A percentile compares a stretch with the other conserved stretches of the same genome.
These are phyloP conservation scores for Elysia crispata DNA, from an alignment of 2,888 invertebrate genomes.

Conservation along the genomic window DNA sequence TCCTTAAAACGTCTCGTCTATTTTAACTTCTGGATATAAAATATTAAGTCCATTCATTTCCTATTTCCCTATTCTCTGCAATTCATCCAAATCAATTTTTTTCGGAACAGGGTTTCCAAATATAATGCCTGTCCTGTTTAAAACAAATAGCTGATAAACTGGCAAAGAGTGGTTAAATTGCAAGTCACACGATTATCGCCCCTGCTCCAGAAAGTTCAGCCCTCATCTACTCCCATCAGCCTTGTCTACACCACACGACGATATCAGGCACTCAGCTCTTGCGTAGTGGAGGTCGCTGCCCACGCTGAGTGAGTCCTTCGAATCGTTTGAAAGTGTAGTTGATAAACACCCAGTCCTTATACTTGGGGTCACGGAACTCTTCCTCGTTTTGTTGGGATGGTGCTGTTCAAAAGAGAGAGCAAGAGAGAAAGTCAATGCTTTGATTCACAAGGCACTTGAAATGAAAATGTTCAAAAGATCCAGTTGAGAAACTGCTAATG, in stretches of 20 bases:
- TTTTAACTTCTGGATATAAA: too few species aligned
- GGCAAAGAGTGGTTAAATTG: too few species aligned
- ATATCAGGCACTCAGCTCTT: conserved; percentile 50
- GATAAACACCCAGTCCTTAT: conserved; percentile 99
- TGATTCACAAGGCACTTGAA: too few species aligned
- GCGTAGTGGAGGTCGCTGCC: conserved; percentile 72
- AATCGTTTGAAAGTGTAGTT: conserved; percentile 99
- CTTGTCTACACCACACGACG: neutral
- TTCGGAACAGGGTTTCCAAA: neutral
- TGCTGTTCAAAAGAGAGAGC: conserved; percentile 31
- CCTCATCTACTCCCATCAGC: neutral
- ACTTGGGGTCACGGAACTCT: conserved; percentile 62
- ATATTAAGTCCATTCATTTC: too few species aligned
- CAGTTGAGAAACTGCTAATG: too few species aligned
- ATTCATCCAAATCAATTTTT: too few species aligned
- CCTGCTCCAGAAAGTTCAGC: neutral
- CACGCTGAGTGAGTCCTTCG: conserved; percentile 95
- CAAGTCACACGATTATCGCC: too few species aligned
- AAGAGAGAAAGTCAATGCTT: too few species aligned
- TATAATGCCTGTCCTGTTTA: neutral
- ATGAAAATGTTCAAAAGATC: too few species aligned
- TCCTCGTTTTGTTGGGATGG: conserved; percentile 52
- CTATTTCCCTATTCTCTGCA: neutral
- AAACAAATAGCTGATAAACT: too few species aligned
- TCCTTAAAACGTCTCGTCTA: too few species aligned